Evolutionary conservation across 2,113 vertebrate genomes (phyloP).

Genomic region (Dromaius novaehollandiae): DNA sequence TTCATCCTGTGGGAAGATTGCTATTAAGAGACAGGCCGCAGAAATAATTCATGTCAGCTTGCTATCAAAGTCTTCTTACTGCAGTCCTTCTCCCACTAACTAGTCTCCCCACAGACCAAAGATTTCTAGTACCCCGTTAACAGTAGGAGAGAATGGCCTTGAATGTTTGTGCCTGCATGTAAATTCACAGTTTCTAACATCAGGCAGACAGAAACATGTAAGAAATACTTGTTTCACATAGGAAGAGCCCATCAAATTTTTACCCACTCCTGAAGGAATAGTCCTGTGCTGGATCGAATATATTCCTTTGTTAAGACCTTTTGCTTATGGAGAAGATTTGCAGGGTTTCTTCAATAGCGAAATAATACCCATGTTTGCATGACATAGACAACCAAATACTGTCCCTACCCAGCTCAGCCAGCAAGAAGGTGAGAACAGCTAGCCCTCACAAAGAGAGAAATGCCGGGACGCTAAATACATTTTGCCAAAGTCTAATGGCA

Average conservation of each 20-base stretch:
- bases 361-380: background rate
- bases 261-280: background rate
- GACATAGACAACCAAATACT: background rate
- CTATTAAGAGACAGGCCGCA: background rate
- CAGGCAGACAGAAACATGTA: background rate
- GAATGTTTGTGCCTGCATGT: background rate
- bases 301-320: background rate
- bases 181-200: background rate
- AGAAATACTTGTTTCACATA: background rate
- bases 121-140: background rate
- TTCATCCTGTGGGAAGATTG: background rate
- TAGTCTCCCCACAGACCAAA: background rate
- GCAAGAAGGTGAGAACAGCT: background rate
- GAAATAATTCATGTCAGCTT: background rate
- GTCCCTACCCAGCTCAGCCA: background rate
- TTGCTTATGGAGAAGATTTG: background rate
- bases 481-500: background rate
- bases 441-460: background rate
- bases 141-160: background rate
- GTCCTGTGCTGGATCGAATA: background rate
- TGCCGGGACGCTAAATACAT: background rate
- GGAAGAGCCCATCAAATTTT: background rate
- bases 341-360: background rate
- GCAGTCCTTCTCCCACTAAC: background rate
- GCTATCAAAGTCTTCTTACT: background rate